These are phyloP conservation scores for Pecten maximus DNA, from an alignment of 2,888 invertebrate species.

Conservation along the genomic window DNA sequence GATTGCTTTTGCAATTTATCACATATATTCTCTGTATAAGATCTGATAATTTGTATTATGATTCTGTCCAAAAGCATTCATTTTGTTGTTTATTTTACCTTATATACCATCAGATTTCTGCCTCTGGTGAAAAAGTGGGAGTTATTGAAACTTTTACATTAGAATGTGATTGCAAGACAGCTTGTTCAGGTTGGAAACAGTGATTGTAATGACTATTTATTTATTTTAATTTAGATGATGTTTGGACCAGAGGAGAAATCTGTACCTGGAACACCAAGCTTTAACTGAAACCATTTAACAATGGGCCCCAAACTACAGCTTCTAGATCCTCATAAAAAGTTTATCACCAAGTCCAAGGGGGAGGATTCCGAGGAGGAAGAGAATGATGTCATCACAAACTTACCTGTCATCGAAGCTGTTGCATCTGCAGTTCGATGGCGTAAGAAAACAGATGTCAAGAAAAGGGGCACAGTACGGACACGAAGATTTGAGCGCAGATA, in stretches of 20 bases:
- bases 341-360: background rate
- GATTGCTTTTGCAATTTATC: too few species aligned
- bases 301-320: background rate
- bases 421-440: conserved; percentile 49
- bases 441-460: conserved; percentile 55
- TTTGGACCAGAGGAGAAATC: background rate
- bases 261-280: background rate
- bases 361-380: conserved; percentile 17
- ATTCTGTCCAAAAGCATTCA: too few species aligned
- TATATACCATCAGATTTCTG: too few species aligned
- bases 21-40: too few species aligned
- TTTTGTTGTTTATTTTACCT: too few species aligned
- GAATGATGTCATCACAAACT: background rate
- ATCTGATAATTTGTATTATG: too few species aligned
- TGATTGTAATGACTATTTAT: too few species aligned
- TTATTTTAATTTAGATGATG: background rate
- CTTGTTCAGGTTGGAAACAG: too few species aligned
- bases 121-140: too few species aligned
- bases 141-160: too few species aligned
- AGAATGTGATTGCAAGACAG: too few species aligned
- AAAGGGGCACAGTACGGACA: conserved; percentile 51
- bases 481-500: conserved; percentile 69
- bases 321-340: background rate
- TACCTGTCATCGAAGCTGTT: background rate
- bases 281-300: background rate